Evolutionary conservation across 2,888 invertebrate species (phyloP), one percentile per base, ranked within the genome.

Genomic region (Proisotoma minuta): DNA sequence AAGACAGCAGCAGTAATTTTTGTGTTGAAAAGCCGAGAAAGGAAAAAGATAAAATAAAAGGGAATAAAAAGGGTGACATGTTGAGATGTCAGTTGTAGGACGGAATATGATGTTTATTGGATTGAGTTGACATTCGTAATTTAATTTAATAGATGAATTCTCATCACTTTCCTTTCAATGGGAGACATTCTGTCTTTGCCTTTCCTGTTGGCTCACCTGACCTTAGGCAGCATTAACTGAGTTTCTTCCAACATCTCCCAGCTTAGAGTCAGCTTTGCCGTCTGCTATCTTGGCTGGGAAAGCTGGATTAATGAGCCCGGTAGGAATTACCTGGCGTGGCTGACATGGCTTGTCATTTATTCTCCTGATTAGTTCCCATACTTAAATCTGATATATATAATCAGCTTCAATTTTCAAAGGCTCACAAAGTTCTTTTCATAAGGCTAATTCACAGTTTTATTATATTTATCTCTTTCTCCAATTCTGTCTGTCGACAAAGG

Each of bases 141-240:
- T 18, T 54, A 54, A 54, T 54, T 54, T 54, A 54, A 54, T 54
- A 39, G 39, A 54, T 39, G 54, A 54, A 26, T 54, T 34, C 54
- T 39, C 54, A 54, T 54, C 54, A 34, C 4, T 54, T 54, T 54
- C 20, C 54, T 26, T 3, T 23, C 3, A 26, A 23, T 10, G 39
- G 54, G 40, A 18, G 3, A 15, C 34, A 10, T 34, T 34, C 34
- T 15, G 8, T 10, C 34, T 34, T 34, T 34, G 8, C 34, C 34
- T 34, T 34, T n/a, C n/a, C 34, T 34, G 8, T 34, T 34, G 34
- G 34, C 34, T n/a, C n/a, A n/a, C n/a, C 27, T 20, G 26, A 54
- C 54, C 54, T 54, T 34, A 54, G 54, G 54, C 54, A 15, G 27
- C 23, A 3, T 51, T 18, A 54, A 28, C 29, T 28, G 29, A 39